Base-by-base conservation (phyloP, 2,113 vertebrate genomes). In the Lampris megalopsis region DNA sequence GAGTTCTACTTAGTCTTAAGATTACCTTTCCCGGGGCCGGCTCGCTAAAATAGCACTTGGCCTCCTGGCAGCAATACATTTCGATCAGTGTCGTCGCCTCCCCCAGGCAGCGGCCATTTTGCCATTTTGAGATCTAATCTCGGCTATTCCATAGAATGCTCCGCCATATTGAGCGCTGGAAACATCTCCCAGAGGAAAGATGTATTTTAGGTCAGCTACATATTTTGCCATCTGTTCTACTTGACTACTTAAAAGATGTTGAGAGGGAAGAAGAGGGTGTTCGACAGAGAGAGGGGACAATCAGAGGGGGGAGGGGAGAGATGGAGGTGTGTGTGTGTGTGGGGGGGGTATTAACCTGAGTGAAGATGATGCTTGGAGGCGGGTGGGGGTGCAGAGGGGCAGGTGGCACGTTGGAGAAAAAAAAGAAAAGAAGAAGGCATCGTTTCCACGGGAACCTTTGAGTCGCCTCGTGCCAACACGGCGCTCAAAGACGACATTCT, bases 181-280 rank as follows among this genome's bases (percentile, higher is more conserved):
- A 84, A 79, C 72, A 54, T 68, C 52, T 89, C 90, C 90, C 91
- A 38, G 50, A 82, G 90, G 91, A 92, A 40, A 49, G 24, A 86
- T 69, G 82, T 79, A 80, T 92, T 92, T 91, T 89, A 92, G 92
- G 91, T 92, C 91, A 87, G 86, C 78, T 91, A 83, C 90, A 89
- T 84, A 82, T 88, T 88, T 86, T 80, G 79, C 90, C 91, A 93
- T 92, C 90, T 93, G 91, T 89, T 92, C 86, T 56, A 66, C 88
- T 88, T 64, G 71, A 85, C 79, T 50, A 83, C 83, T 79, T 61
- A 63, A 75, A 86, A 85, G 79, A 90, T 84, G 83, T 63, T 61
- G 63, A 59, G 60, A 71, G 75, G 76, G 70, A 61, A 41, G 68
- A 64, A 36, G 24, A 24, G 24, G 24, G 24, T 24, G 24, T 24